Conservation (phyloP, 2,888 invertebrate species). For the Drosophila subquinaria region DNA sequence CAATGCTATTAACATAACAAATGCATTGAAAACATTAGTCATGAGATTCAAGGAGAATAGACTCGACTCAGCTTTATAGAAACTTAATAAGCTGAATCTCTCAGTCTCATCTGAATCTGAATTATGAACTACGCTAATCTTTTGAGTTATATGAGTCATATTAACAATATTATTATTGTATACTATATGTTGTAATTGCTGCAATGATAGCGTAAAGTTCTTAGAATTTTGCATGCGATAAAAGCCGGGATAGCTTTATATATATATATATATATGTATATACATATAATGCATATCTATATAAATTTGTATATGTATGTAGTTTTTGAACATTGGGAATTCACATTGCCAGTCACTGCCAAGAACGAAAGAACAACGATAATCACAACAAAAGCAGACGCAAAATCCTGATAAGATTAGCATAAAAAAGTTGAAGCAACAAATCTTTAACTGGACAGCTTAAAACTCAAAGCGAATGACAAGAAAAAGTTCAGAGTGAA, state of each 20-base stretch:
- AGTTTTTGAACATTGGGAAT: not conserved
- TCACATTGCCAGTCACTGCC: slow-evolving; percentile 2
- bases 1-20: too few relatives aligned
- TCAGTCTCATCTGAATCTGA: not conserved
- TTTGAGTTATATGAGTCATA: not conserved
- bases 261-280: not conserved
- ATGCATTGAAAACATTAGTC: too few relatives aligned
- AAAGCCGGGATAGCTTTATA: not conserved
- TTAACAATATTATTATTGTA: not conserved
- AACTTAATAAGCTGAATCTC: not conserved
- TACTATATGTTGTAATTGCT: not conserved
- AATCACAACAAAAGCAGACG: not conserved
- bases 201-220: not conserved
- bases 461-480: not conserved
- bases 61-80: not conserved
- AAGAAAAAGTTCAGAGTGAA: not conserved
- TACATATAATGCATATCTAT: not conserved
- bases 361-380: slow-evolving; percentile 9
- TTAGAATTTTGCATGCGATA: not conserved
- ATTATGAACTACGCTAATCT: not conserved
- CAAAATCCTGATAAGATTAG: slow-evolving; percentile 50
- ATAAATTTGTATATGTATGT: not conserved
- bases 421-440: slow-evolving; percentile 10
- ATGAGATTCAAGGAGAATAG: not conserved
- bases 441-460: slow-evolving; percentile 5